Percentiles rank a stretch among this genome's conserved stretches.
phyloP scores from a whole-genome alignment of 2,113 vertebrate species.

The Okapia johnstoni region DNA sequence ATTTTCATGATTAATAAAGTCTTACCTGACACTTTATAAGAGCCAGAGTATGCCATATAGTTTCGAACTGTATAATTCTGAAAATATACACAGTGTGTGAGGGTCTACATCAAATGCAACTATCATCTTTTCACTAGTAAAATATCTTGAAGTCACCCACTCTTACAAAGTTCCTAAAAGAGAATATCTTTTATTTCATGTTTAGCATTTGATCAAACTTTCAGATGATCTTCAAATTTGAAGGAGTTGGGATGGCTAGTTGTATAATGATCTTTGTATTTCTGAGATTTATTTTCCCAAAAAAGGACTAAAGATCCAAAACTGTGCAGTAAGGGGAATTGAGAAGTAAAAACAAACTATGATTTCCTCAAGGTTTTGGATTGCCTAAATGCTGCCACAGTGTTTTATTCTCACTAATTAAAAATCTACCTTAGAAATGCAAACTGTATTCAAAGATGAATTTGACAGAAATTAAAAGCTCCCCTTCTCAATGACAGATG shows the following conservation, averaged over 20 bases:
- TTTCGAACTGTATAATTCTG: slow-evolving; percentile 13
- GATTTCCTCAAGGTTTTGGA: neutral
- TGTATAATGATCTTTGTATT: slow-evolving; percentile 20
- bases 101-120: neutral
- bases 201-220: slow-evolving; percentile 38
- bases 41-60: neutral
- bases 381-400: neutral
- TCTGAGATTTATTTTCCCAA: neutral
- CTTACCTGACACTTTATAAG: neutral
- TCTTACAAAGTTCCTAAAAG: slow-evolving; percentile 31
- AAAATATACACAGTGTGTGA: slow-evolving; percentile 22
- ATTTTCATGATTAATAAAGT: neutral
- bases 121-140: slow-evolving; percentile 40
- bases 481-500: slow-evolving; percentile 11
- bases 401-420: neutral
- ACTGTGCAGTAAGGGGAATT: neutral
- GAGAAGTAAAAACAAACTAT: neutral
- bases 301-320: neutral
- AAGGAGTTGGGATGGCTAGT: neutral
- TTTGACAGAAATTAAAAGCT: slow-evolving; percentile 38
- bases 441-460: slow-evolving; percentile 13
- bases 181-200: slow-evolving; percentile 3
- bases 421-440: slow-evolving; percentile 18
- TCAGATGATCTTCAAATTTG: slow-evolving; percentile 15
- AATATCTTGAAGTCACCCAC: slow-evolving; percentile 29